Conservation (phyloP, 2,113 vertebrate genomes). For the Proterorhinus semilunaris region DNA sequence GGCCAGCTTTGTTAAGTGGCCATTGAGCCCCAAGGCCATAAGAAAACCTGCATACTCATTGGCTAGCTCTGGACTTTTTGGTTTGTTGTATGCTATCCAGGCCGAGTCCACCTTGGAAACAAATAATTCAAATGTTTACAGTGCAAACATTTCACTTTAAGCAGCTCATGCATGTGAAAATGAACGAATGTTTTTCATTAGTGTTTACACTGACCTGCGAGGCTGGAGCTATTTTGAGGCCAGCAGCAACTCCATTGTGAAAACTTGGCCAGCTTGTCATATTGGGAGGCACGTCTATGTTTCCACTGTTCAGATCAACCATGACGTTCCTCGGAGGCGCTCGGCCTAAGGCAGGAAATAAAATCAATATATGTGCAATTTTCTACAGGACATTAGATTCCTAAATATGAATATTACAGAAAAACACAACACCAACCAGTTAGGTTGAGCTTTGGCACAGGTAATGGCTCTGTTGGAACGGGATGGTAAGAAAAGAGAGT, state of each 20-base stretch:
- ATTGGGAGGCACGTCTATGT: constrained; percentile 95
- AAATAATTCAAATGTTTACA: neutral
- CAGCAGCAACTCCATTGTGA: constrained; percentile 94
- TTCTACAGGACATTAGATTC: too few relatives aligned
- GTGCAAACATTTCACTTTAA: neutral
- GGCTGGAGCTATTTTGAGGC: constrained; percentile 93
- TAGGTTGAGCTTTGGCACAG: constrained; percentile 94
- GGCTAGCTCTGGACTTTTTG: constrained; percentile 90
- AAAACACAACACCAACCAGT: constrained; percentile 77
- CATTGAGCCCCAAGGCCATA: constrained; percentile 94
- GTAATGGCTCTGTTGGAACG: constrained; percentile 91
- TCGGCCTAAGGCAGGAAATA: constrained; percentile 76
- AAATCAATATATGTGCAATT: neutral
- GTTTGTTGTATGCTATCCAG: constrained; percentile 98
- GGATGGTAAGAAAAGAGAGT: constrained; percentile 96
- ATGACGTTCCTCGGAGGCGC: constrained; percentile 92
- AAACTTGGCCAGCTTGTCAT: constrained; percentile 99
- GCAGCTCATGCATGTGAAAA: neutral
- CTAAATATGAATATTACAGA: too few relatives aligned
- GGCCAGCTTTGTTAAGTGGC: constrained; percentile 94
- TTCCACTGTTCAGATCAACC: constrained; percentile 95
- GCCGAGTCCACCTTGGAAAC: constrained; percentile 85
- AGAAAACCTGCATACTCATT: constrained; percentile 97
- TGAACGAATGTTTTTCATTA: neutral
- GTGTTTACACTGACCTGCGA: constrained; percentile 76